Percentiles rank a stretch among this genome's conserved stretches.
Conservation (phyloP, 2,113 vertebrate genomes). For the Pavo muticus region DNA sequence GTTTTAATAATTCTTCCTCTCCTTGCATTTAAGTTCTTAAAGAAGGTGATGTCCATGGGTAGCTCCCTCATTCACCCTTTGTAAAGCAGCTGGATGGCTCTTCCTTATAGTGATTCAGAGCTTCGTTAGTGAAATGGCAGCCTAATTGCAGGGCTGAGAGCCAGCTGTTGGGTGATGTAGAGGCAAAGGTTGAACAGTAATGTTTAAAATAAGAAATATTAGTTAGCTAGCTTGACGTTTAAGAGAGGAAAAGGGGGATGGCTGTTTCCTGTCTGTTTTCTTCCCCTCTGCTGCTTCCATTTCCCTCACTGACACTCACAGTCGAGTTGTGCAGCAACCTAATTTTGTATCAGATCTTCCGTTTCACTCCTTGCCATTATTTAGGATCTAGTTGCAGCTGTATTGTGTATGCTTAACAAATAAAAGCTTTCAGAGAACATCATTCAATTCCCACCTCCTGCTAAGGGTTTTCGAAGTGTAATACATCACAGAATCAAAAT, state of each 20-base stretch:
- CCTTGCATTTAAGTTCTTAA: neutral
- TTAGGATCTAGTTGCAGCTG: slow-evolving; percentile 15
- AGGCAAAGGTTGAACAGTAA: neutral
- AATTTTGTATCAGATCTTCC: neutral
- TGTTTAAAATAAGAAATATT: neutral
- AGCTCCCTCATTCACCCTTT: neutral
- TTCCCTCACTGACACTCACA: neutral
- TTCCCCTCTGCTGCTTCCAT: neutral
- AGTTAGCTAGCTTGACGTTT: neutral
- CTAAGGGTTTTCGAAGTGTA: slow-evolving; percentile 56
- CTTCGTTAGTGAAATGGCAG: neutral
- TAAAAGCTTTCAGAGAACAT: slow-evolving; percentile 65
- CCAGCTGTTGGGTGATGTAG: neutral
- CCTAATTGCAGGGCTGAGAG: neutral
- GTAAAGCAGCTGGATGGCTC: neutral
- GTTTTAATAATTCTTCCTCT: neutral
- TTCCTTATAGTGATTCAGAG: neutral
- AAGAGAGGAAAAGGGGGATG: neutral
- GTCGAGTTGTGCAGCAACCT: neutral
- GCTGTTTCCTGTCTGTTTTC: neutral
- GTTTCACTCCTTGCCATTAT: neutral
- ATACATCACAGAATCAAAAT: slow-evolving; percentile 77
- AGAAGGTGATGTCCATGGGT: neutral
- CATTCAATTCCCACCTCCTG: slow-evolving; percentile 50
- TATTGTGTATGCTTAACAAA: slow-evolving; percentile 46